These are phyloP conservation scores for Poecilobothrus nobilitatus DNA, from an alignment of 2,888 invertebrate genomes.

Conservation along the genomic window DNA sequence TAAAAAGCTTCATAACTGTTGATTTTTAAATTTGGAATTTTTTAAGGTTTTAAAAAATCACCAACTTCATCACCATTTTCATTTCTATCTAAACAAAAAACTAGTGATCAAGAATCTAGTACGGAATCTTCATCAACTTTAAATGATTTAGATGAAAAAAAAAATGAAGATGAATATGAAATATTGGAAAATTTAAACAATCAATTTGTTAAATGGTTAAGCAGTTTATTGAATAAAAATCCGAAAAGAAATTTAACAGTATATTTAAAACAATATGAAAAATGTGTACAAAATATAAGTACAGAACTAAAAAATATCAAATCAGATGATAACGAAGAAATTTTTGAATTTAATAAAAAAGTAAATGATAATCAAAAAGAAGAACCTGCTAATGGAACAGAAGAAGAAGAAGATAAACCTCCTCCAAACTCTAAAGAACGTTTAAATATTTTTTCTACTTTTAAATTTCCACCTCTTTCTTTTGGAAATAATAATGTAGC, in stretches of 20 bases:
- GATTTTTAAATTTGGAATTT: background rate
- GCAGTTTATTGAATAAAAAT: constrained; percentile 71
- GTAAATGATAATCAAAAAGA: background rate
- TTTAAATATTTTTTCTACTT: constrained; percentile 12
- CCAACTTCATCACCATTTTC: constrained; percentile 31
- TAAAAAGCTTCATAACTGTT: background rate
- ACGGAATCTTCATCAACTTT: constrained; percentile 7
- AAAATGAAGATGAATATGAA: background rate
- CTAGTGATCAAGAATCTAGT: background rate
- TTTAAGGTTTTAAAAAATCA: constrained; percentile 35
- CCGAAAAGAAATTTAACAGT: constrained; percentile 78
- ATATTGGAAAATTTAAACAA: constrained; percentile 59
- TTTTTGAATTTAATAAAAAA: background rate
- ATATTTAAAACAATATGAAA: constrained; percentile 78
- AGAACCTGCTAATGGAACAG: background rate
- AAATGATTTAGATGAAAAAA: too few species aligned
- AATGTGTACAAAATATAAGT: constrained; percentile 45
- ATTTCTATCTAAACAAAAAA: constrained; percentile 27
- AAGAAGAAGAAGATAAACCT: constrained; percentile 14
- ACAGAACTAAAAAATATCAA: background rate
- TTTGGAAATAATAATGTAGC: constrained; percentile 45
- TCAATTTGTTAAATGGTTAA: constrained; percentile 77
- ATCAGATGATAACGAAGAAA: constrained; percentile 45
- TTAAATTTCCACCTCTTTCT: constrained; percentile 28
- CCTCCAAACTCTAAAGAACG: constrained; percentile 17